Percentiles rank a stretch among this genome's conserved stretches.
phyloP scores from a whole-genome alignment of 2,888 invertebrate species.

The Scrobipalpa atriplicella region DNA sequence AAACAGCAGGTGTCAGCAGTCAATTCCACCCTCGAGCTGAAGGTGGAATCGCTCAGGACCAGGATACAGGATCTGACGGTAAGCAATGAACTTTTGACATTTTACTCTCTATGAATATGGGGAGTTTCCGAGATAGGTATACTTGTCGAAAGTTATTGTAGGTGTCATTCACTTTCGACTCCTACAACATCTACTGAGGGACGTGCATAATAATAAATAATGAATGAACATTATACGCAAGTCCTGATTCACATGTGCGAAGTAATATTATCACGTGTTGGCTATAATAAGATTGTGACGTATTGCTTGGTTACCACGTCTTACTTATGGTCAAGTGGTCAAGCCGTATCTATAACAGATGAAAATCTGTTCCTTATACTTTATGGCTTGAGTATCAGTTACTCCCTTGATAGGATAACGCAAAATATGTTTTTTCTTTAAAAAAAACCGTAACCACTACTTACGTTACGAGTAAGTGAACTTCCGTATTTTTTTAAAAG shows the following conservation, averaged over 20 bases:
- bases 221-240: conserved; percentile 9
- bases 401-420: too few species aligned
- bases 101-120: not conserved
- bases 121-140: too few species aligned
- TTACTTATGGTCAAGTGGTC: not conserved
- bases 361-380: not conserved
- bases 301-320: not conserved
- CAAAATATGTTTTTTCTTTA: too few species aligned
- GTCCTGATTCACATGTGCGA: conserved; percentile 1
- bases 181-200: too few species aligned
- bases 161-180: too few species aligned
- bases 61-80: conserved; percentile 66
- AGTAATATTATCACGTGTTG: not conserved
- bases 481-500: not conserved
- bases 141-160: too few species aligned
- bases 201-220: conserved; percentile 1
- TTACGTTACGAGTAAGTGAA: too few species aligned
- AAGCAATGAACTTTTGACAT: conserved; percentile 41
- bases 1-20: conserved; percentile 52
- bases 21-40: conserved; percentile 60
- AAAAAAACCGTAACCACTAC: too few species aligned
- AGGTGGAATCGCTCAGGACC: conserved; percentile 58
- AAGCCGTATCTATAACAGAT: not conserved
- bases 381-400: not conserved
- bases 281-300: not conserved